Percentiles rank a stretch among this genome's conserved stretches.
phyloP scores from a whole-genome alignment of 1,140 invertebrate species.

The Polyergus mexicanus region DNA sequence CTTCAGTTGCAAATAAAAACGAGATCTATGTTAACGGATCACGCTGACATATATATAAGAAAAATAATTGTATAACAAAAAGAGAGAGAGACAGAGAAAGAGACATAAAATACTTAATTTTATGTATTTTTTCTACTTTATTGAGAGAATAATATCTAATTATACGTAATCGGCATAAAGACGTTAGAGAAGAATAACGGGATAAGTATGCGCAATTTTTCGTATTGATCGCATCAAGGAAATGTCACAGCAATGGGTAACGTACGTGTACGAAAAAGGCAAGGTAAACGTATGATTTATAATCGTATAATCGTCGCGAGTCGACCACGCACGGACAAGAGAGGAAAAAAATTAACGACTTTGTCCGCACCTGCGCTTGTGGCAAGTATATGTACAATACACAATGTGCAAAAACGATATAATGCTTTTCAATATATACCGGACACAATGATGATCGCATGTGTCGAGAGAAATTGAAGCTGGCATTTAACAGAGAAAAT shows the following conservation, averaged over 20 bases:
- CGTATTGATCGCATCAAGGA: constrained; percentile 35
- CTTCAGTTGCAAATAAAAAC: constrained; percentile 24
- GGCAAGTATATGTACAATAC: constrained; percentile 40
- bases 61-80: background rate
- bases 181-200: constrained; percentile 20
- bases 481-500: constrained; percentile 28
- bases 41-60: background rate
- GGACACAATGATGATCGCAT: background rate
- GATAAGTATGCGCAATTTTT: constrained; percentile 15
- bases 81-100: background rate
- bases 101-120: background rate
- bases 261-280: constrained; percentile 25
- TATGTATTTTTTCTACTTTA: background rate
- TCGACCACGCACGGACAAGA: constrained; percentile 18
- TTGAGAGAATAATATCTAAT: constrained; percentile 23
- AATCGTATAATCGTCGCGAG: constrained; percentile 52
- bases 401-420: constrained; percentile 1
- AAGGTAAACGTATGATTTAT: constrained; percentile 56
- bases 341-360: constrained; percentile 53
- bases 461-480: background rate
- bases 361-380: constrained; percentile 51
- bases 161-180: constrained; percentile 16
- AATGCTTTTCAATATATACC: constrained; percentile 31
- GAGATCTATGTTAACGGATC: background rate
- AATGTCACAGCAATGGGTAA: constrained; percentile 31